Percentiles rank a stretch among this genome's conserved stretches.
Evolutionary conservation across 2,797 vertebrate species (phyloP).

Genomic region (Oreortyx pictus): DNA sequence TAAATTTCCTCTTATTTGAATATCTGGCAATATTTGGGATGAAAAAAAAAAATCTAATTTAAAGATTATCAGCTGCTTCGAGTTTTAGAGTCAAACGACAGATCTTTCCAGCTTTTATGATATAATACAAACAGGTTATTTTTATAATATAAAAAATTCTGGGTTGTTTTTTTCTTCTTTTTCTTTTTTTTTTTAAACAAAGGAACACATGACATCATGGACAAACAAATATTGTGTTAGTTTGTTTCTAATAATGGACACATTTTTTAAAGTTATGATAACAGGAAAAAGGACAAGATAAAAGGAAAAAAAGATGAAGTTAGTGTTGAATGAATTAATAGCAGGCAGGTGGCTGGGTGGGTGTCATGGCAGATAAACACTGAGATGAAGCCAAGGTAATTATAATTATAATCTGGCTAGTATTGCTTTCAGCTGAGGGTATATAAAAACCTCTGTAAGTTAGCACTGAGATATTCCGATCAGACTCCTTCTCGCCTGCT

Average conservation of each 20-base stretch:
- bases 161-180: background rate
- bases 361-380: conserved; percentile 69
- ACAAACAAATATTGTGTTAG: conserved; percentile 41
- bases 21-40: background rate
- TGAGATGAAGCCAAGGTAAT: conserved; percentile 66
- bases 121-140: conserved; percentile 42
- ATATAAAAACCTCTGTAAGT: conserved; percentile 34
- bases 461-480: conserved; percentile 55
- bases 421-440: conserved; percentile 40
- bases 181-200: background rate
- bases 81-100: conserved; percentile 44
- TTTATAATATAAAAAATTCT: conserved; percentile 12
- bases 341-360: conserved; percentile 71
- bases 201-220: conserved; percentile 22
- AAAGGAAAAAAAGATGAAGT: conserved; percentile 67
- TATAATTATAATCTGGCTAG: conserved; percentile 66
- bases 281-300: conserved; percentile 58
- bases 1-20: conserved; percentile 10
- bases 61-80: conserved; percentile 23
- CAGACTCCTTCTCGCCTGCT: conserved; percentile 50
- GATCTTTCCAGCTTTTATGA: conserved; percentile 45
- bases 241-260: conserved; percentile 50
- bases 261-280: conserved; percentile 53
- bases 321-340: conserved; percentile 70
- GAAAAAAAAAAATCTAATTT: conserved; percentile 2